Conservation (phyloP, 92 coral and sea anemone genomes). For the Epizoanthus rinbou region DNA sequence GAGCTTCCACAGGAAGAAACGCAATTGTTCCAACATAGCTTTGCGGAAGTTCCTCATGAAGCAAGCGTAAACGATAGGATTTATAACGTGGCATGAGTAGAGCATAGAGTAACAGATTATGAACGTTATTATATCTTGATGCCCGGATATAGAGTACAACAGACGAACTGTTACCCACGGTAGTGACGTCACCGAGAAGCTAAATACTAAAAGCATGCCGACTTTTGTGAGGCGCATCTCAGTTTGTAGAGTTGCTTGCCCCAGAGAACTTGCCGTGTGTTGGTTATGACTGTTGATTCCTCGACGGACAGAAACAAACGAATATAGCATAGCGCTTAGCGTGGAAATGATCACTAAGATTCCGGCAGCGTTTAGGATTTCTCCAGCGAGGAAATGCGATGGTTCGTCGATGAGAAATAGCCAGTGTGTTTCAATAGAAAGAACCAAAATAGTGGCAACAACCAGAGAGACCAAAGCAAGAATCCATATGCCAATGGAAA, state of each 20-base stretch:
- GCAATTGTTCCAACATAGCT: constrained; percentile 33
- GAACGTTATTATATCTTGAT: constrained; percentile 47
- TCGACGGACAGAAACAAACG: constrained; percentile 38
- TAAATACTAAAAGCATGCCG: constrained; percentile 24
- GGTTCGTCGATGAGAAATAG: constrained; percentile 42
- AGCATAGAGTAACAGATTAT: constrained; percentile 42
- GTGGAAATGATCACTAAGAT: constrained; percentile 35
- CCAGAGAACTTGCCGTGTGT: constrained; percentile 39
- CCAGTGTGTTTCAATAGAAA: constrained; percentile 55
- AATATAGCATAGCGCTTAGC: constrained; percentile 45
- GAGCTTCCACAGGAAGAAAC: neutral
- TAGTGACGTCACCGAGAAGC: constrained; percentile 50
- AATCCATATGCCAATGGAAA: constrained; percentile 36
- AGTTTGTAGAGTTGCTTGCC: constrained; percentile 42
- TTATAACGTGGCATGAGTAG: constrained; percentile 50
- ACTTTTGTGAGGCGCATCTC: constrained; percentile 56
- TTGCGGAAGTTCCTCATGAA: constrained; percentile 49
- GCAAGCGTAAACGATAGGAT: constrained; percentile 53
- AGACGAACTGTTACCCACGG: constrained; percentile 56
- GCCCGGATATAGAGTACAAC: constrained; percentile 50
- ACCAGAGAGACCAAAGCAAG: constrained; percentile 18
- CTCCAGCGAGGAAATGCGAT: constrained; percentile 55
- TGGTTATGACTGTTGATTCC: constrained; percentile 41
- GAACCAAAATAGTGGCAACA: constrained; percentile 23
- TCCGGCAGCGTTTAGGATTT: constrained; percentile 48